Evolutionary conservation across 2,113 vertebrate species (phyloP).

Genomic region (Callionymus lyra): DNA sequence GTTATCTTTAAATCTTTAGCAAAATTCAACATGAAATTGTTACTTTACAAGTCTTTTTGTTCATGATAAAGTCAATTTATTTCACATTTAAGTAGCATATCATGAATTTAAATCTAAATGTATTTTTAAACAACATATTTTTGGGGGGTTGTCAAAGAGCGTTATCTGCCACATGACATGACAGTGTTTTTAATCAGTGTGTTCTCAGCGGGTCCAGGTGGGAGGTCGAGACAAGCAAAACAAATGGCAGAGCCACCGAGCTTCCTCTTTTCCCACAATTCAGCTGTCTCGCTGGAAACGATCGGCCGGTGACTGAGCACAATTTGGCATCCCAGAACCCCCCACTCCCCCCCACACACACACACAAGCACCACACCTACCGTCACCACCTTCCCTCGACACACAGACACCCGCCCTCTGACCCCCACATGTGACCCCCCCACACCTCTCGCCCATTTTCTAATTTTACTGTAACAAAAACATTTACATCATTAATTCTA

Average conservation of each 20-base stretch:
- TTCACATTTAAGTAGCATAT: too few relatives aligned
- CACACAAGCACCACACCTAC: constrained; percentile 17
- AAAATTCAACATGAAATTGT: too few relatives aligned
- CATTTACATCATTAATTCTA: constrained; percentile 72
- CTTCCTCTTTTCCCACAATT: constrained; percentile 52
- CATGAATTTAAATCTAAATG: too few relatives aligned
- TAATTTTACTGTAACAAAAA: constrained; percentile 73
- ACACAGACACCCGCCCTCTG: constrained; percentile 51
- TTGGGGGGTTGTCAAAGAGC: too few relatives aligned
- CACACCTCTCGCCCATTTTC: constrained; percentile 74
- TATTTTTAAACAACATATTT: too few relatives aligned
- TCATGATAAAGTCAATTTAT: too few relatives aligned
- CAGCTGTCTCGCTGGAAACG: constrained; percentile 52
- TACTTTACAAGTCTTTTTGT: too few relatives aligned
- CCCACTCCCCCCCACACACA: constrained; percentile 1
- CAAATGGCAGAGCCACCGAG: constrained; percentile 48
- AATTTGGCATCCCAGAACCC: constrained; percentile 36
- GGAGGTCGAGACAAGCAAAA: constrained; percentile 30
- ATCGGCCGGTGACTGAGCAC: constrained; percentile 46
- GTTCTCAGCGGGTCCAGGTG: constrained; percentile 22
- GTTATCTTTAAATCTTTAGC: too few relatives aligned
- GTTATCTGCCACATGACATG: neutral
- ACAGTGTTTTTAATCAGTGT: constrained; percentile 20
- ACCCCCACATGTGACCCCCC: constrained; percentile 39
- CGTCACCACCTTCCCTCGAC: constrained; percentile 20